Conservation (phyloP, 2,797 vertebrate species). For the Neopelma chrysocephalum region DNA sequence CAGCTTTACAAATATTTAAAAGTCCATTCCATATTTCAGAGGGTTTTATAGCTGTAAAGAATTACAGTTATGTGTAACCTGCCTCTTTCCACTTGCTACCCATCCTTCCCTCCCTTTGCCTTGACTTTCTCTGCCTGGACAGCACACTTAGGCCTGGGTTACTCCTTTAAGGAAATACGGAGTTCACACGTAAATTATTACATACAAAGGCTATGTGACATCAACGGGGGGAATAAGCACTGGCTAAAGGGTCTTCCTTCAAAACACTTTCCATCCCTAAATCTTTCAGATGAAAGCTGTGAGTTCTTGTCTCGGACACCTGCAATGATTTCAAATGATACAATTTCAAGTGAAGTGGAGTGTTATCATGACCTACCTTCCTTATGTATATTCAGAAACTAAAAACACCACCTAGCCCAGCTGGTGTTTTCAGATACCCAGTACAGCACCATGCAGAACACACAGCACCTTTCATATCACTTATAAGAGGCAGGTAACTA, state of each 20-base stretch:
- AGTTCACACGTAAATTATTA: neutral
- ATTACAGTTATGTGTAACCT: neutral
- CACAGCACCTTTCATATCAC: neutral
- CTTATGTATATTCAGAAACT: neutral
- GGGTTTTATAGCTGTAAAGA: neutral
- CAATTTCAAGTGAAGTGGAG: neutral
- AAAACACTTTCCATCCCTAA: neutral
- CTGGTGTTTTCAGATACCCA: neutral
- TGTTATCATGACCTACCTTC: neutral
- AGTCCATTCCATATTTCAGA: neutral
- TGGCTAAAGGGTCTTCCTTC: neutral
- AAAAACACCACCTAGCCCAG: rapidly evolving
- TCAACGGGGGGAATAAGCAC: neutral
- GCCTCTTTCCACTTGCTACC: neutral
- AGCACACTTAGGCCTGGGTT: neutral
- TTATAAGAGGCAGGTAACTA: neutral
- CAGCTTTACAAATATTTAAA: neutral
- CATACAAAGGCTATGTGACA: neutral
- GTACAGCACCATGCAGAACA: neutral
- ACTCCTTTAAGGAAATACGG: neutral
- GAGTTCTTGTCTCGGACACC: neutral
- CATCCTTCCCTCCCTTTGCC: neutral
- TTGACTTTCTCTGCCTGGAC: neutral
- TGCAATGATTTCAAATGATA: neutral
- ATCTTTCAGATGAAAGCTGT: neutral